phyloP scores from a whole-genome alignment of 2,113 vertebrate species.

The Gavialis gangeticus region DNA sequence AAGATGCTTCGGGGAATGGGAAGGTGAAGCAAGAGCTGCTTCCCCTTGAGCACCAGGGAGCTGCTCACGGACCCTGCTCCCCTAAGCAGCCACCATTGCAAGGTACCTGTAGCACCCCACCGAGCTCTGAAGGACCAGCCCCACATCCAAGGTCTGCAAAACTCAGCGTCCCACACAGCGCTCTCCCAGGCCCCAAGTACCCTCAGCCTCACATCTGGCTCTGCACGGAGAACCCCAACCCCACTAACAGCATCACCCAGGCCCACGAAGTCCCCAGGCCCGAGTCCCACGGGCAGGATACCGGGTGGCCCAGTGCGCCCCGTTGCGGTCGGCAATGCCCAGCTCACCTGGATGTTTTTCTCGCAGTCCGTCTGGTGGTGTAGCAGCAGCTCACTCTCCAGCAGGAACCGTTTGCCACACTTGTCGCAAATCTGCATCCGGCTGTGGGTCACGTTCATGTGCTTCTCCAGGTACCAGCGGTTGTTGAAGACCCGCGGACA shows the following conservation, averaged over 20 bases:
- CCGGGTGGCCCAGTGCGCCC: fast-evolving
- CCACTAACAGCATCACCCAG: not conserved
- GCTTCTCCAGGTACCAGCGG: slow-evolving; percentile 98
- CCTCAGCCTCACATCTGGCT: not conserved
- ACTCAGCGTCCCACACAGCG: not conserved
- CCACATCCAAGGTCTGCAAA: not conserved
- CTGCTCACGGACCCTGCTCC: not conserved
- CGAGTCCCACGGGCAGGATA: not conserved
- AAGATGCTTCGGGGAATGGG: not conserved
- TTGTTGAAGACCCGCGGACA: slow-evolving; percentile 97
- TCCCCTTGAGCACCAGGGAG: not conserved
- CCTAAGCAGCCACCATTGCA: not conserved
- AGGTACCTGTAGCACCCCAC: not conserved
- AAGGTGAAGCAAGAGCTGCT: not conserved
- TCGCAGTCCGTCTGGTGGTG: slow-evolving; percentile 98
- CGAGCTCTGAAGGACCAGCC: not conserved
- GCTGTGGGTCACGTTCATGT: slow-evolving; percentile 97
- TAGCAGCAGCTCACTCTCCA: slow-evolving; percentile 94
- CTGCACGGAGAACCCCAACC: not conserved
- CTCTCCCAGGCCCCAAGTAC: not conserved
- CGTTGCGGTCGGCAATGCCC: fast-evolving
- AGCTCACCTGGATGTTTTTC: slow-evolving; percentile 95
- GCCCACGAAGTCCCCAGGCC: not conserved
- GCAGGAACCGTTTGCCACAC: slow-evolving; percentile 94
- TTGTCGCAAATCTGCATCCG: slow-evolving; percentile 97